Evolutionary conservation across 2,797 vertebrate genomes (phyloP).

Genomic region (Hozukius guyotensis): DNA sequence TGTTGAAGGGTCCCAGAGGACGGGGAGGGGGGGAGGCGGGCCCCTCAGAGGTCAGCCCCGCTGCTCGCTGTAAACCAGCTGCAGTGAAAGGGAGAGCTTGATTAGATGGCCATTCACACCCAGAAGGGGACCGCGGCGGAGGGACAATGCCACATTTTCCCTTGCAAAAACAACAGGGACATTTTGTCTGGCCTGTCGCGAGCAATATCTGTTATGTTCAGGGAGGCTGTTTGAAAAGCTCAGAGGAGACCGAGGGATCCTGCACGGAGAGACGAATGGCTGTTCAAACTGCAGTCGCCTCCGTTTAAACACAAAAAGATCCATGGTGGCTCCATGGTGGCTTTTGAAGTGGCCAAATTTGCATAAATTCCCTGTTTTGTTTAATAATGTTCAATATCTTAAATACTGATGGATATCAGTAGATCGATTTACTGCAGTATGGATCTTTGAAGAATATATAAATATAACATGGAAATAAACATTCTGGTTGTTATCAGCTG

Average conservation of each 20-base stretch:
- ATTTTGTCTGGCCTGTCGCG: slow-evolving; percentile 81
- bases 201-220: slow-evolving; percentile 76
- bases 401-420: not conserved
- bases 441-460: not conserved
- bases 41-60: slow-evolving; percentile 77
- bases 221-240: slow-evolving; percentile 46
- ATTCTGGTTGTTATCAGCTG: not conserved
- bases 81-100: slow-evolving; percentile 85
- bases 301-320: slow-evolving; percentile 2
- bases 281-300: slow-evolving; percentile 17
- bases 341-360: not conserved
- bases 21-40: slow-evolving; percentile 57
- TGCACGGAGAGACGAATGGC: not conserved
- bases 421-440: no score
- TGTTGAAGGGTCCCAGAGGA: slow-evolving; percentile 89
- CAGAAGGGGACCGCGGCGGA: slow-evolving; percentile 85
- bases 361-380: not conserved
- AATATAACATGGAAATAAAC: not conserved
- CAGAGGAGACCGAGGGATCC: slow-evolving; percentile 30
- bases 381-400: not conserved
- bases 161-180: slow-evolving; percentile 80
- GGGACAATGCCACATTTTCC: slow-evolving; percentile 81
- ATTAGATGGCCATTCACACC: slow-evolving; percentile 86
- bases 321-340: not conserved
- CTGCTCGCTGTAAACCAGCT: slow-evolving; percentile 85